Base-by-base conservation (phyloP, 2,113 vertebrate species). In the Zootoca vivipara region DNA sequence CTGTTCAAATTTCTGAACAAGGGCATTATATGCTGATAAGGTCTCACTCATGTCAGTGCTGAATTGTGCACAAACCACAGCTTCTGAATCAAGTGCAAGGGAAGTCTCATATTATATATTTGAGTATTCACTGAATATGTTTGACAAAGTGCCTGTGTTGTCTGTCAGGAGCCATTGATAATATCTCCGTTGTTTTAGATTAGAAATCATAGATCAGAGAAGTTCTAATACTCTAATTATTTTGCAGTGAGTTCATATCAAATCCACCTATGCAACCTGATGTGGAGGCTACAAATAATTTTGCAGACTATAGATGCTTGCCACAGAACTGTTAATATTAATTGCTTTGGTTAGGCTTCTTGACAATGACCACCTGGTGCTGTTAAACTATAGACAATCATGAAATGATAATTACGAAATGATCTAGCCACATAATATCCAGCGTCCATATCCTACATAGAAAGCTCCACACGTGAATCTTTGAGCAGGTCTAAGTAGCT, bases 51-150 rank as follows among this genome's bases (percentile, higher is more conserved):
- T 46, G 10, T 9, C 46, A 46, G 42, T 10, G 9, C 46, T 10
- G 46, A 46, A 46, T 46, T 46, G 46, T 46, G 9, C 46, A 46
- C 46, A 10, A 46, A 46, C 46, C 46, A 46, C 9, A 46, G 46
- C 46, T 46, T 46, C 46, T 46, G 46, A 9, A 46, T 46, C 9
- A 46, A 46, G 9, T 46, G 46, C 46, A 46, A 46, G 46, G 46
- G 1, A 46, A 46, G 9, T 9, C 46, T 46, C 46, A 10, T 9
- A 46, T 46, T 9, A 46, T 1, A 46, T 46, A 46, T 46, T 33
- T 89, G 87, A 94, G 90, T 92, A 95, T 83, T 16, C n/a, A 72
- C 33, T 15, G 26, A 30, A 84, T 73, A 33, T 72, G 42, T 52
- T 56, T 56, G 67, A 40, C 35, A 28, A 20, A 35, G 7, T 24